Evolutionary conservation across 35 echinoderm and acorn worm genomes (phyloP), one percentile per base, ranked within the genome.

Genomic region (Hemicentrotus pulcherrimus): DNA sequence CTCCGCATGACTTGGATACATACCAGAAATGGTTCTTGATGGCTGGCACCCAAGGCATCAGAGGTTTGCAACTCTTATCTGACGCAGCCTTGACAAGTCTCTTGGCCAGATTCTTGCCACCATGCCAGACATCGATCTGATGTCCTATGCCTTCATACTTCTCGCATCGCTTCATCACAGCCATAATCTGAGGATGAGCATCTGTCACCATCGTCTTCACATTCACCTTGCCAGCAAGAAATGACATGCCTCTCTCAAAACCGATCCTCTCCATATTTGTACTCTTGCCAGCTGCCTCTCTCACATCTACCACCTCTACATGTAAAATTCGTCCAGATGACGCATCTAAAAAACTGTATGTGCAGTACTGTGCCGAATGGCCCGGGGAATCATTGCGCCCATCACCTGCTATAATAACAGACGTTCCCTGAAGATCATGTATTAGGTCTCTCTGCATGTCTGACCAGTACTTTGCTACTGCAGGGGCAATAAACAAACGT

Each of bases 21-120:
- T 97, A 95, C 96, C 96, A 97, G 28, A 90, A 97, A 61, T 97
- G 85, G 47, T 95, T 97, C 6, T 71, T 59, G 24, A 97, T 85
- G 15, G 87, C 89, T 46, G 48, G 91, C 6, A 96, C 92, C 88
- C 94, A 95, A 24, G 90, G 92, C 12, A 59, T 90, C 3, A 97
- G 85, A n/a, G 32, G 61, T 86, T 33, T 31, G 47, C 46, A 46
- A 14, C 47, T 47, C 33, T 94, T 97, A 18, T 46, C 32, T 12
- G 14, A 32, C 8, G 96, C 86, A 31, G 86, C 95, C 19, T 24
- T 94, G 32, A 48, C 22, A 12, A 94, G 32, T 41, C 46, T 46
- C 86, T 97, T 97, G 2, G 88, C 65, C 2, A 95, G 4, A 59
- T 91, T 97, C 48, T 97, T 95, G 24, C 85, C 86, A 15, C 95